Conservation (phyloP, 2,888 invertebrate species). For the Strigamia crassipes region DNA sequence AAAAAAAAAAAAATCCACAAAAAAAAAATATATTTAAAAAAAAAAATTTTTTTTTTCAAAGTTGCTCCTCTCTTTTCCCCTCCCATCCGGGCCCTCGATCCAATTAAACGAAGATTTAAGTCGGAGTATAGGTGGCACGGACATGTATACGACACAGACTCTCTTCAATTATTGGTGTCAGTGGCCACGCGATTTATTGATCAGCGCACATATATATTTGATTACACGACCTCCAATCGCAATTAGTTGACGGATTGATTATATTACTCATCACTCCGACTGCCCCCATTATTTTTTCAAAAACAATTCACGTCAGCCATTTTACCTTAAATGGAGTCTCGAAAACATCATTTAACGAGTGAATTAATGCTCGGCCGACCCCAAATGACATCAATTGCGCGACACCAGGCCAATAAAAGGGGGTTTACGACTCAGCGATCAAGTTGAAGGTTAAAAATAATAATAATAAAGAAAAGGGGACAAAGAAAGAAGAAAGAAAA, state of each 20-base stretch:
- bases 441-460: background rate
- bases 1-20: too few species aligned
- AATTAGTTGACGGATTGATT: background rate
- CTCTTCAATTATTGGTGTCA: too few species aligned
- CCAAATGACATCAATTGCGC: background rate
- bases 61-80: background rate
- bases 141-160: background rate
- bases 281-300: background rate
- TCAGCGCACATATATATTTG: background rate
- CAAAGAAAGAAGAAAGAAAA: too few species aligned
- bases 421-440: conserved; percentile 1
- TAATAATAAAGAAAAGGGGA: background rate
- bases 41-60: background rate
- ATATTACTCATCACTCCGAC: background rate
- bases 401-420: background rate
- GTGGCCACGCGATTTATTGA: background rate
- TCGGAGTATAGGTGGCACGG: background rate
- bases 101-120: background rate
- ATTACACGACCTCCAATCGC: background rate
- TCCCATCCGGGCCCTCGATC: background rate
- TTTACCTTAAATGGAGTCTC: background rate
- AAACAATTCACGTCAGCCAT: background rate
- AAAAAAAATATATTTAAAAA: background rate
- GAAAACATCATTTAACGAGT: background rate
- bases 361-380: background rate